These are phyloP conservation scores for Theonella swinhoei DNA, from an alignment of 37 sponge, comb jelly and placozoan species.

Conservation along the genomic window DNA sequence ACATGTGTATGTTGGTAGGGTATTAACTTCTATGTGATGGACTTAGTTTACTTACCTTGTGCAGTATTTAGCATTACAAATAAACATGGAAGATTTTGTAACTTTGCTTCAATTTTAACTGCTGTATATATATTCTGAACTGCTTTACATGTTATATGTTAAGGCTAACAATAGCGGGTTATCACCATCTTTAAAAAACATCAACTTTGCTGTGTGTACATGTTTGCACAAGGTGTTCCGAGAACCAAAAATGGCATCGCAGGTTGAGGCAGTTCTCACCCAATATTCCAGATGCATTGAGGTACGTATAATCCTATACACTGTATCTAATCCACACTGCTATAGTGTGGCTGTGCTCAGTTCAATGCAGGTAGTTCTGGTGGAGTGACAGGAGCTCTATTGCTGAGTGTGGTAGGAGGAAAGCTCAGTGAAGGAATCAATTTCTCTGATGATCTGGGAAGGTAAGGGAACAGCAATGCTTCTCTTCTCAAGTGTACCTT, in stretches of 20 bases:
- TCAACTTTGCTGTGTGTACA: no score
- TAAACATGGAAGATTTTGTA: not conserved
- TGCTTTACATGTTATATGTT: no score
- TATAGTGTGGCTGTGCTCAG: not conserved
- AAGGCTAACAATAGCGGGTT: no score
- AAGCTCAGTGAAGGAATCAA: conserved; percentile 99
- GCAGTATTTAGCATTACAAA: not conserved
- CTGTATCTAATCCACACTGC: not conserved
- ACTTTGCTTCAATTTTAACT: no score
- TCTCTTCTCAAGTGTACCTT: no score
- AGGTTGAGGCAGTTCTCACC: conserved; percentile 70
- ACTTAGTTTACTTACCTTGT: not conserved
- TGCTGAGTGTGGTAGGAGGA: conserved; percentile 97
- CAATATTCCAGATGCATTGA: conserved; percentile 77
- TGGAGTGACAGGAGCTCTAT: conserved; percentile 78
- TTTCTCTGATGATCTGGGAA: conserved; percentile 96
- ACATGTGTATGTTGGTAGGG: no score
- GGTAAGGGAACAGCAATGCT: conserved; percentile 25
- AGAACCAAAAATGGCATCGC: conserved; percentile 76
- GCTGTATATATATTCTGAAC: no score
- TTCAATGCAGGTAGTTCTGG: not conserved
- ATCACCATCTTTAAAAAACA: no score
- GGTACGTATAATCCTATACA: conserved; percentile 26
- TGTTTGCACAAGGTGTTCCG: conserved; percentile 64
- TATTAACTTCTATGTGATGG: no score